Evolutionary conservation across 2,113 vertebrate genomes (phyloP), one percentile per base, ranked within the genome.

Genomic region (Erinaceus europaeus): DNA sequence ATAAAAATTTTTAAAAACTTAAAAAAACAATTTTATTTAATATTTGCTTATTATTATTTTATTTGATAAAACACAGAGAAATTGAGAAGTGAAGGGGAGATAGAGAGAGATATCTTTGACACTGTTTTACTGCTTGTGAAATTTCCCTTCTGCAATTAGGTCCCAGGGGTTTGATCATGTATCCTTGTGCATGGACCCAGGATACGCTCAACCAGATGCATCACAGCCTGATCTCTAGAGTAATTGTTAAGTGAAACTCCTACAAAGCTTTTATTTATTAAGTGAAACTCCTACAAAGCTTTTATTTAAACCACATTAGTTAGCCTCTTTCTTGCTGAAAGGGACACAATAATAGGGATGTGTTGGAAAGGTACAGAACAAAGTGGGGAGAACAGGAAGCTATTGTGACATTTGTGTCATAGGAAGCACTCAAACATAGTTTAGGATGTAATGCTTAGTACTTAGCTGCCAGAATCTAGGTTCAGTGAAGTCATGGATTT

Each of bases 241-340:
- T 2, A 14, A 71, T 36, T 34, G 6, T 9, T 74, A 18, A 10
- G 27, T 23, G 86, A 76, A 92, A 53, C 13, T 84, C 7, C 34
- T 62, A 44, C 36, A n/a, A n/a, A n/a, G n/a, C n/a, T n/a, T n/a
- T n/a, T 2, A 14, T 65, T 36, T 34, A 6, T 9, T 74, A 18
- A 10, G 27, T 23, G 86, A 76, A 92, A 53, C 13, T 84, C 7
- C 34, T 62, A 44, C 36, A n/a, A n/a, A n/a, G n/a, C 40, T 36
- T 89, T 71, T 84, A 76, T 50, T 40, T 64, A n/a, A 18, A 32
- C 10, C 27, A 46, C 27, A 40, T 27, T 61, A 62, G 25, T 84
- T 88, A 82, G 23, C 9, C 17, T 82, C 12, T 85, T 79, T 82
- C 12, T 85, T 79, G 21, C 48, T 90, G 25, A 23, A 92, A 64